Base-by-base conservation (phyloP, 2,888 invertebrate species). In the Lysandra bellargus region DNA sequence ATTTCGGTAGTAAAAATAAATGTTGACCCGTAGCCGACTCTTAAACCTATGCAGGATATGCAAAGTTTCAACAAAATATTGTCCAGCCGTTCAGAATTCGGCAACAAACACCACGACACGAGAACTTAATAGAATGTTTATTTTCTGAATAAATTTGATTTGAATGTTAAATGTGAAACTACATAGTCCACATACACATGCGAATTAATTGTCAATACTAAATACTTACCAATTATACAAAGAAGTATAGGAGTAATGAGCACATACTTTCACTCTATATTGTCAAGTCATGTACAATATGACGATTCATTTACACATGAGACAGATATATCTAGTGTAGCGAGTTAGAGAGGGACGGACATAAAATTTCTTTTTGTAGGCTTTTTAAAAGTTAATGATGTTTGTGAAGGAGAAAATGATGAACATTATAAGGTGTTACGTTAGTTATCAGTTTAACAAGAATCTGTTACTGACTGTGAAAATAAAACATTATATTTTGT, bases 281-380 rank as follows among this genome's bases (percentile, higher is more conserved):
- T 37, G 76, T 76, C 76, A 17, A 76, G 76, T 76, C 76, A 76
- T 76, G 53, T 53, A 57, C 23, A 57, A 57, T 76, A 76, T 76
- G 76, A 76, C 76, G 76, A 76, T 33, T 76, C 76, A 76, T 76
- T 57, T 53, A 57, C 6, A 75, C 75, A 57, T 53, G 53, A 76
- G 76, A 76, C 30, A 76, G 14, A 76, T 14, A 17, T 57, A 76
- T 57, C 57, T 30, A 76, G 33, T 76, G 57, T 57, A 17, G 5
- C 53, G 33, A 53, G 76, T 12, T 76, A 57, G 57, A 76, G 33
- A 49, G 76, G 30, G 76, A 76, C n/a, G 57, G 53, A 33, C 0
- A 17, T 49, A 33, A 57, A 30, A 49, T 75, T 75, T 53, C 75
- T 76, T 33, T 53, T 75, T 44, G 49, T 75, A 49, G 75, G 75